Base-by-base conservation (phyloP, 2,888 invertebrate species). In the Myopa testacea region DNA sequence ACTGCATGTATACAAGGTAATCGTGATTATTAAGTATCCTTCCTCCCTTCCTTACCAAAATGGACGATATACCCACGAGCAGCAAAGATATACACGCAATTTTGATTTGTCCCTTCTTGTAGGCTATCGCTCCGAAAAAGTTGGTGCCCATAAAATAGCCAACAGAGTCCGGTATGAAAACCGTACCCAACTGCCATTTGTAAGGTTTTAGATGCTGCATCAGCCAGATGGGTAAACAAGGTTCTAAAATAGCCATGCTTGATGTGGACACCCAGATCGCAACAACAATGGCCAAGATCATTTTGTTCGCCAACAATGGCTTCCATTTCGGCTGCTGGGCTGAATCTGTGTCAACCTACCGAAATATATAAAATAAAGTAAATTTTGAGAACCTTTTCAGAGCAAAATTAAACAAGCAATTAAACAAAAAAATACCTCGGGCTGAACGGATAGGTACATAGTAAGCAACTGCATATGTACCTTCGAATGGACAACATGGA, bases 131-230 rank as follows among this genome's bases (percentile, higher is more conserved):
- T 7, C 95, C 95, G 84, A 95, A 94, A 83, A 93, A 93, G 88
- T 95, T 95, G 0, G 95, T 95, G 40, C 95, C 96, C 62, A 96
- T 88, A 80, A 96, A 91, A 85, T 96, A 96, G 0, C 96, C 96
- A 52, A 96, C 85, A 83, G 95, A 96, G 87, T 96, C 96, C 0
- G 96, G 96, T 80, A 96, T 93, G 84, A 96, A 96, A 6, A 95
- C 95, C 0, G 94, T 93, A 4, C 96, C 96, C 84, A 94, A 88
- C 86, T 94, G 93, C 94, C 94, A 94, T 80, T 88, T 89, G 69
- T 86, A 88, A 0, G 89, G 88, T 76, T 87, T 86, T 0, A 89
- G 80, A 79, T 89, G 85, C 81, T 88, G 86, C 86, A 94, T 92
- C 62, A 96, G 88, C 95, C 96, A 96, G 83, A 95, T 92, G 0